Conservation (phyloP, 2,113 vertebrate species). For the Brachypodius melanocephalos region DNA sequence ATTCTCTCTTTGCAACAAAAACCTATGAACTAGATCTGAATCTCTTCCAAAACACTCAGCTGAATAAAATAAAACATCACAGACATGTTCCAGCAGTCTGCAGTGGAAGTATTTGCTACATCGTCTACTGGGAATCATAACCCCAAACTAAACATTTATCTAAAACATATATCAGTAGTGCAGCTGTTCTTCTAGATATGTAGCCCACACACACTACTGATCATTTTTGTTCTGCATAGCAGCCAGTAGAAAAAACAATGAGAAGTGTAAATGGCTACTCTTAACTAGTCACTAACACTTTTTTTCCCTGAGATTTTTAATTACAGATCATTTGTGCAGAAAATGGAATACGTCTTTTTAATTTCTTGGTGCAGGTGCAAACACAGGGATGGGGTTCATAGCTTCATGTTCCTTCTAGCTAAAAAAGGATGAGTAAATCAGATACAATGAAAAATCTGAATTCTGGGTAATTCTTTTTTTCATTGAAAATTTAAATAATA, state of each 20-base stretch:
- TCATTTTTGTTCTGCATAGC: neutral
- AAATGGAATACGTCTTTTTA: neutral
- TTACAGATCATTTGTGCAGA: neutral
- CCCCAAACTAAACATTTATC: neutral
- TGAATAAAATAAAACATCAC: neutral
- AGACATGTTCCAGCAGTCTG: neutral
- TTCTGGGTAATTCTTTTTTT: neutral
- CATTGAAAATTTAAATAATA: neutral
- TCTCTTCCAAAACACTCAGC: neutral
- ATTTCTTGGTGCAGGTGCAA: neutral
- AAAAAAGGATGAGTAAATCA: neutral
- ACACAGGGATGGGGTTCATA: neutral
- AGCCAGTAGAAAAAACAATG: neutral
- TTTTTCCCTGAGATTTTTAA: neutral
- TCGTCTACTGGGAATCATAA: neutral
- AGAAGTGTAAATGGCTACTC: neutral
- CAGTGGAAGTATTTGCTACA: neutral
- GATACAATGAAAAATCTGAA: neutral
- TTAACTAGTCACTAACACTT: neutral
- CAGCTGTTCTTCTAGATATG: neutral
- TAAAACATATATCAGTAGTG: neutral
- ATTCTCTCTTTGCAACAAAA: neutral
- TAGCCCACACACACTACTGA: neutral
- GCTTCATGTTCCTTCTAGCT: neutral
- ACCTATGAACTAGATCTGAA: neutral